phyloP scores from a whole-genome alignment of 2,113 vertebrate species.

The Ailuropoda melanoleuca region DNA sequence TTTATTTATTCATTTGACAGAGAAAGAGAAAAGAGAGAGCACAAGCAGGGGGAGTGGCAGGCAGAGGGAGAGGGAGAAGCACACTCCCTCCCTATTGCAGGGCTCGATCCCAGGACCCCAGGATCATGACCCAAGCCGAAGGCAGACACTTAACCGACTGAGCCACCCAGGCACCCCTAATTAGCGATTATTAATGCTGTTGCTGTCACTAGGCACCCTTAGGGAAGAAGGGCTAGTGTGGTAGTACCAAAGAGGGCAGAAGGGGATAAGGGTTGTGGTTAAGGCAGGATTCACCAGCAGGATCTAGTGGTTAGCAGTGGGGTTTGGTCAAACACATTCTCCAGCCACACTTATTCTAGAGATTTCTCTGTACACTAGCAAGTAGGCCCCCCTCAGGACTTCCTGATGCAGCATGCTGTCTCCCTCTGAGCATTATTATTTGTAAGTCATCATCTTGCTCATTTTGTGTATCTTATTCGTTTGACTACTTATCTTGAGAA shows the following conservation, averaged over 20 bases:
- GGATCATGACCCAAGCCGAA: no score
- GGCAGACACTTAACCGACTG: no score
- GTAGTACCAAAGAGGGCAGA: background rate
- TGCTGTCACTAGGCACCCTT: background rate
- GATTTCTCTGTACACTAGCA: background rate
- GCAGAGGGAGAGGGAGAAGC: no score
- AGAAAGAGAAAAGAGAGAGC: background rate
- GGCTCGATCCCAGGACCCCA: no score
- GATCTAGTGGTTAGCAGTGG: background rate
- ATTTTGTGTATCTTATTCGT: constrained; percentile 14
- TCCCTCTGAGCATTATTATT: background rate
- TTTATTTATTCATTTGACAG: background rate
- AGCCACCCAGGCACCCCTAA: background rate
- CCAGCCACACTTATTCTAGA: background rate
- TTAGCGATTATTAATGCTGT: background rate
- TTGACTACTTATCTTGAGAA: background rate
- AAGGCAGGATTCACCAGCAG: background rate
- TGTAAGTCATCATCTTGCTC: background rate
- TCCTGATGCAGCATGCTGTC: background rate
- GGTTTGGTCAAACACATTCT: background rate
- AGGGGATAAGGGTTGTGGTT: background rate
- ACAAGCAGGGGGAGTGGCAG: no score
- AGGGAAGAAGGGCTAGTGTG: background rate
- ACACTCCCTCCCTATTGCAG: no score
- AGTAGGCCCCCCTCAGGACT: background rate